Percentiles rank a stretch among this genome's conserved stretches.
These are phyloP conservation scores for Fistularia tabacaria DNA, from an alignment of 2,797 vertebrate genomes.

Conservation along the genomic window DNA sequence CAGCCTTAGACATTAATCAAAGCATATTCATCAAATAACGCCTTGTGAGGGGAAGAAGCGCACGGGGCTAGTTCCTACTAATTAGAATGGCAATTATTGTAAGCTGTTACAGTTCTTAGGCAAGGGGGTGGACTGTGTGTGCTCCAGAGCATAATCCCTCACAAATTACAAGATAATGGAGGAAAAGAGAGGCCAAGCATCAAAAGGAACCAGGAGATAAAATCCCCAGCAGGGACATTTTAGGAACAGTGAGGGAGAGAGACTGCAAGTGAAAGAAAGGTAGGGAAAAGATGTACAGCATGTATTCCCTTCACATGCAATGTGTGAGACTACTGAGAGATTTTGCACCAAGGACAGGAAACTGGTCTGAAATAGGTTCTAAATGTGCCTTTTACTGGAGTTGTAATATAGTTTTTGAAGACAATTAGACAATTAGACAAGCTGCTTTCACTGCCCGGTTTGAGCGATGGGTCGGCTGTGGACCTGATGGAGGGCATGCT, in stretches of 20 bases:
- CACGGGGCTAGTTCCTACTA: slow-evolving; percentile 62
- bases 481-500: no score
- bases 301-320: slow-evolving; percentile 42
- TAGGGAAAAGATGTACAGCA: slow-evolving; percentile 4
- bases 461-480: no score
- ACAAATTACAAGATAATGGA: slow-evolving; percentile 80
- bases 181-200: slow-evolving; percentile 70
- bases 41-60: slow-evolving; percentile 56
- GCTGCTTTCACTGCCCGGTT: no score
- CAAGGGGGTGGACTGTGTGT: slow-evolving; percentile 66
- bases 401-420: no score
- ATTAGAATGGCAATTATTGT: slow-evolving; percentile 80
- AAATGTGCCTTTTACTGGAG: no score
- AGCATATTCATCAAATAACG: slow-evolving; percentile 67
- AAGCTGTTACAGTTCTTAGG: slow-evolving; percentile 80
- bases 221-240: slow-evolving; percentile 73
- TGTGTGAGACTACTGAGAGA: slow-evolving; percentile 21
- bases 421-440: no score
- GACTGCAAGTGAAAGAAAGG: slow-evolving; percentile 27
- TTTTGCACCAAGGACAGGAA: slow-evolving; percentile 19
- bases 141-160: slow-evolving; percentile 74
- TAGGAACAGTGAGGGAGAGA: slow-evolving; percentile 50
- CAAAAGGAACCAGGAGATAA: slow-evolving; percentile 68
- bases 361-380: not conserved
- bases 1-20: slow-evolving; percentile 54